phyloP scores from a whole-genome alignment of 2,797 vertebrate species.

The Prionace glauca region DNA sequence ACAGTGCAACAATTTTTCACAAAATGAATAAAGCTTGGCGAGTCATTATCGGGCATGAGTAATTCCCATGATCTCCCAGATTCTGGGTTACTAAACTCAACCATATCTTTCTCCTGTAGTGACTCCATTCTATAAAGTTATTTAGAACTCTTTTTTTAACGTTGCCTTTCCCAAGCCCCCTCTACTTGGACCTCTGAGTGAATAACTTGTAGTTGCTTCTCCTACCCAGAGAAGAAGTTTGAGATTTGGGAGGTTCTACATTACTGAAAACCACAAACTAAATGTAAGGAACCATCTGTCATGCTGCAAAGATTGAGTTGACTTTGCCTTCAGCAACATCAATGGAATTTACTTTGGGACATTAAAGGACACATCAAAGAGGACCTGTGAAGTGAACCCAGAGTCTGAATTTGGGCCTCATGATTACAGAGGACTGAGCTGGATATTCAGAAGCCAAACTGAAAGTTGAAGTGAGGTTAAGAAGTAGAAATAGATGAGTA shows the following conservation, averaged over 20 bases:
- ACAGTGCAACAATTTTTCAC: background rate
- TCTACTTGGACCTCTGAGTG: background rate
- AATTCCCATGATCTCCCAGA: background rate
- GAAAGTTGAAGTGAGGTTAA: background rate
- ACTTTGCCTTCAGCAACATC: background rate
- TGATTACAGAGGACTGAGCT: background rate
- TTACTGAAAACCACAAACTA: background rate
- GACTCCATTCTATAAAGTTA: background rate
- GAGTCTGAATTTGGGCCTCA: background rate
- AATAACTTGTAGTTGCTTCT: background rate
- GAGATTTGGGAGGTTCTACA: background rate
- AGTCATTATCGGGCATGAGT: background rate
- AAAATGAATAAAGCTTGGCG: background rate
- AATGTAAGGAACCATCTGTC: background rate
- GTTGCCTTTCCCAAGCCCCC: background rate
- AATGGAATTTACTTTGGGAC: background rate
- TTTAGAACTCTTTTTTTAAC: background rate
- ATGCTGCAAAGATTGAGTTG: background rate
- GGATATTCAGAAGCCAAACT: background rate
- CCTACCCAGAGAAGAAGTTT: background rate
- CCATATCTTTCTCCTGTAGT: background rate
- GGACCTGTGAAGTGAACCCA: background rate
- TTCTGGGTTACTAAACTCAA: background rate
- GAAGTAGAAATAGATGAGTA: background rate
- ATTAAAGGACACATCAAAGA: background rate